phyloP scores from a whole-genome alignment of 2,888 invertebrate genomes.

The Erebia aethiops region DNA sequence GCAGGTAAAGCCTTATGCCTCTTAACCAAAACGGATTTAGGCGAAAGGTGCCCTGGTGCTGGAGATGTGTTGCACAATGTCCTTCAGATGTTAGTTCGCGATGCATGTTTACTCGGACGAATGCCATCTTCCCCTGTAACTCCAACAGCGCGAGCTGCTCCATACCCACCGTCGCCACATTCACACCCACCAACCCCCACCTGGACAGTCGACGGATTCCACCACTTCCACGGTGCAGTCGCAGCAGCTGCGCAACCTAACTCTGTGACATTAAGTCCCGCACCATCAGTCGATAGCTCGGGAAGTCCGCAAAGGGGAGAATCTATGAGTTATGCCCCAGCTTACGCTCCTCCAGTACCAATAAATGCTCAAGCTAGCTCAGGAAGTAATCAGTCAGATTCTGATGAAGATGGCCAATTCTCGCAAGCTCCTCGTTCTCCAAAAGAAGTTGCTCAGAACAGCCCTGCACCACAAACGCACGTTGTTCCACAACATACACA shows the following conservation, averaged over 20 bases:
- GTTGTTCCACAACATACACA: slow-evolving; percentile 70
- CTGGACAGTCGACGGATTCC: slow-evolving; percentile 85
- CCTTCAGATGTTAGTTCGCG: slow-evolving; percentile 92
- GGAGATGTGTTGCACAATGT: slow-evolving; percentile 98
- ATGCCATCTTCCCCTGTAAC: slow-evolving; percentile 92
- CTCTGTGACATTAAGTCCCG: slow-evolving; percentile 95
- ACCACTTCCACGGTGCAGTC: slow-evolving; percentile 86
- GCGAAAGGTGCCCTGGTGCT: slow-evolving; percentile 95
- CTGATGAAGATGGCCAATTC: slow-evolving; percentile 88
- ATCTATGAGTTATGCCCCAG: slow-evolving; percentile 65
- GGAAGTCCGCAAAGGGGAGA: slow-evolving; percentile 92
- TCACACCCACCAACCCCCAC: slow-evolving; percentile 92
- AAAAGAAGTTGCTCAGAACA: slow-evolving; percentile 67
- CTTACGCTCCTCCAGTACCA: slow-evolving; percentile 68
- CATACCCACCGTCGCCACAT: slow-evolving; percentile 90
- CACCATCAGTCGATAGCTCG: slow-evolving; percentile 94
- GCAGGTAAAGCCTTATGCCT: slow-evolving; percentile 95
- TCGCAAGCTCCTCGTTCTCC: slow-evolving; percentile 85
- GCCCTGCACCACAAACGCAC: slow-evolving; percentile 69
- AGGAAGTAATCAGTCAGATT: slow-evolving; percentile 91
- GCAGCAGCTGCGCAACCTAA: slow-evolving; percentile 86
- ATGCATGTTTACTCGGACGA: slow-evolving; percentile 90
- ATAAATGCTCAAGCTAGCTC: slow-evolving; percentile 78
- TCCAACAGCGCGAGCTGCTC: slow-evolving; percentile 88
- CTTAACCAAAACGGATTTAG: slow-evolving; percentile 93